Evolutionary conservation across 2,113 vertebrate genomes (phyloP), one percentile per base, ranked within the genome.

Genomic region (Xiphophorus maculatus): DNA sequence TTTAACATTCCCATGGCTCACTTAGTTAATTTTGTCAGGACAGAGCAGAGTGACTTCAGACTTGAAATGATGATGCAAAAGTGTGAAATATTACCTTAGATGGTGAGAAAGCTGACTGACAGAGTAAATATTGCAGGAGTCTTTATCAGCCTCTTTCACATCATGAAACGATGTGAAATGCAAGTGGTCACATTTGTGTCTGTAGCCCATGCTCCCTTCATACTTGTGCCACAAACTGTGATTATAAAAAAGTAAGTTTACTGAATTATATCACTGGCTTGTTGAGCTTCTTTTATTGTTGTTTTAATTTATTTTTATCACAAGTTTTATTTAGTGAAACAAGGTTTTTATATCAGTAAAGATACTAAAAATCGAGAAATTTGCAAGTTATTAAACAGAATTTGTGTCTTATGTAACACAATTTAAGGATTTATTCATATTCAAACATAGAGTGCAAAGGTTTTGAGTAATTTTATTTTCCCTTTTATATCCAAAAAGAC

Each of bases 51-150:
- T 63, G 29, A 54, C 0, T 7, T 28, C 58, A 30, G 37, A 6
- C 15, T 12, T 0, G 68, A 48, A 12, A 69, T 51, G 63, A 69
- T 76, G 60, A 73, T 69, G 69, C 48, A 80, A 69, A 76, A 13
- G 19, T 62, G 37, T 73, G 64, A 84, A 76, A 74, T 60, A 25
- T 32, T 63, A n/a, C 14, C 61, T 51, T 19, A 15, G 71, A 42
- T 60, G 44, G 60, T 51, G 35, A 65, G 74, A 77, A 40, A 73
- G 61, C 22, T 29, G 0, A 74, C 28, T 5, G 11, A 1, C 29
- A 30, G 1, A 40, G 32, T 29, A 5, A 74, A 54, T 54, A 54
- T 22, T 54, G 48, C 1, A 0, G 0, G 4, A 66, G n/a, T 37
- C 35, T n/a, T 25, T 42, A 60, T 60, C 27, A 1, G 27, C 60